A percentile compares a stretch with the other conserved stretches of the same genome.
These are phyloP conservation scores for Aegithalos caudatus DNA, from an alignment of 2,113 vertebrate species.

Conservation along the genomic window DNA sequence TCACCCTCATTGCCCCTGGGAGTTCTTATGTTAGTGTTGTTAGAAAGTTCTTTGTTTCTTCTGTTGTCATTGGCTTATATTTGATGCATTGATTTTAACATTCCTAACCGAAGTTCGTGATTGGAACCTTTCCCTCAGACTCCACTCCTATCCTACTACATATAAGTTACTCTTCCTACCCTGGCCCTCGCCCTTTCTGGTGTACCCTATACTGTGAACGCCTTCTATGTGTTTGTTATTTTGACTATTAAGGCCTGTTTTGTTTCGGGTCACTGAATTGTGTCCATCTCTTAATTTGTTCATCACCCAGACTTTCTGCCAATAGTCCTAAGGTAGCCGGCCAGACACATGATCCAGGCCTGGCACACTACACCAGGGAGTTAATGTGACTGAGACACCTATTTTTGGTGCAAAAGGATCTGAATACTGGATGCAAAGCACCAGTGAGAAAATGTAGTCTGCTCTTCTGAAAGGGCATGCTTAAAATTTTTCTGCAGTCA, in stretches of 20 bases:
- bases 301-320: neutral
- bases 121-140: neutral
- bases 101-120: neutral
- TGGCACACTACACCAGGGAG: fast-evolving
- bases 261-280: neutral
- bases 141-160: neutral
- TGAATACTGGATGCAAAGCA: neutral
- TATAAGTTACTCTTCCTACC: neutral
- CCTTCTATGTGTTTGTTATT: neutral
- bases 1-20: neutral
- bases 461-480: neutral
- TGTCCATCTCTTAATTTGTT: neutral
- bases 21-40: neutral
- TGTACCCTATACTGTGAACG: neutral
- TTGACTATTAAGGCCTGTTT: neutral
- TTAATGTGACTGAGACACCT: neutral
- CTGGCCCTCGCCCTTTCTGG: neutral
- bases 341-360: neutral
- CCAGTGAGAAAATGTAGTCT: neutral
- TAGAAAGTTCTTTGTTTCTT: neutral
- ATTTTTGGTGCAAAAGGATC: neutral
- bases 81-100: neutral
- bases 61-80: neutral
- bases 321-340: neutral
- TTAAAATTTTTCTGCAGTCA: neutral